Conservation (phyloP, 2,797 vertebrate genomes). For the Taeniopygia guttata region DNA sequence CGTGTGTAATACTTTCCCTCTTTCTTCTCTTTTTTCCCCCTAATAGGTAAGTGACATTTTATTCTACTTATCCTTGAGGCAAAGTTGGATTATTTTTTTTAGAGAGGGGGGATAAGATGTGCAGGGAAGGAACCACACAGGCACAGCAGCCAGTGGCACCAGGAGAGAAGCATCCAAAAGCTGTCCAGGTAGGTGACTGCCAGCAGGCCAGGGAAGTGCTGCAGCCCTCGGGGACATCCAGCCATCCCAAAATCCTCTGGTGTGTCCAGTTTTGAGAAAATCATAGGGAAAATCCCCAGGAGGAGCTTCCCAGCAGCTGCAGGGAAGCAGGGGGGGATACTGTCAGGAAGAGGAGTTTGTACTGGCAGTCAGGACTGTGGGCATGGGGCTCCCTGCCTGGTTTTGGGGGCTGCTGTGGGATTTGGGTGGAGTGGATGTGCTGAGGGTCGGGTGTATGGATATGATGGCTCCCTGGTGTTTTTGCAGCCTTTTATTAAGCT, state of each 20-base stretch:
- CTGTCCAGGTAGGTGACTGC: constrained; percentile 64
- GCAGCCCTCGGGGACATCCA: accelerated
- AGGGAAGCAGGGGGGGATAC: neutral
- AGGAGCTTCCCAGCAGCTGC: neutral
- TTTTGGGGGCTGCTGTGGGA: neutral
- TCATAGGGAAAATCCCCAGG: neutral
- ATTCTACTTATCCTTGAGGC: constrained; percentile 68
- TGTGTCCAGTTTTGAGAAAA: neutral
- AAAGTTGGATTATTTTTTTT: constrained; percentile 60
- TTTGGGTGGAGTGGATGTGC: neutral
- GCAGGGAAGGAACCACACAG: constrained; percentile 3
- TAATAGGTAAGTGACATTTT: constrained; percentile 78
- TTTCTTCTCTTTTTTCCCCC: constrained; percentile 35
- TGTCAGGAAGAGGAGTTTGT: neutral
- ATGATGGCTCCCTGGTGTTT: accelerated
- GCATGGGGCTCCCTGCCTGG: accelerated
- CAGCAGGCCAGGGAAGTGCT: neutral
- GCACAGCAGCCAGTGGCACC: constrained; percentile 2
- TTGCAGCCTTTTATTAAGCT: neutral
- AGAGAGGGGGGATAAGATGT: neutral
- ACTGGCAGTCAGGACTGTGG: neutral
- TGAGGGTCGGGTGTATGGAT: accelerated
- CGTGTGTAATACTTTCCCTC: constrained; percentile 43
- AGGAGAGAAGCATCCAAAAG: constrained; percentile 34
- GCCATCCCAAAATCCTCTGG: accelerated